These are phyloP conservation scores for Ophiodon elongatus DNA, from an alignment of 2,113 vertebrate genomes.

Conservation along the genomic window DNA sequence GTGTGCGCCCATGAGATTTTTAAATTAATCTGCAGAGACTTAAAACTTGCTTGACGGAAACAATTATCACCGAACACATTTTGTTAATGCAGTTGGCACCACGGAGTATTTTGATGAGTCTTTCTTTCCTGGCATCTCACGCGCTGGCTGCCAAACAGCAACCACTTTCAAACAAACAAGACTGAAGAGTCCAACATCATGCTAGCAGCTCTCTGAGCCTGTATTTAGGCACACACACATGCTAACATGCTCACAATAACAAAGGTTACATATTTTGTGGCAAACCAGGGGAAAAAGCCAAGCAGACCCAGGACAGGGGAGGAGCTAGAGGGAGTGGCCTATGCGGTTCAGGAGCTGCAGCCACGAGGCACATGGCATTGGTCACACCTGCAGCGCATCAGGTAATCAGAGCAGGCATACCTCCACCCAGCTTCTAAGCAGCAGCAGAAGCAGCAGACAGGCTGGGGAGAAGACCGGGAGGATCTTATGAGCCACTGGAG, in stretches of 20 bases:
- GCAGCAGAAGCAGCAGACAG: background rate
- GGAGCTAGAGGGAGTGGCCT: too few relatives aligned
- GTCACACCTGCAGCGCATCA: too few relatives aligned
- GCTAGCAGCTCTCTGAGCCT: background rate
- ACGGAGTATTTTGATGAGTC: background rate
- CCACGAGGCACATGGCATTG: too few relatives aligned
- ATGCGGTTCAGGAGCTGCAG: too few relatives aligned
- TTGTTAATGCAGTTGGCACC: slow-evolving; percentile 4
- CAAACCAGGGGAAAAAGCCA: too few relatives aligned
- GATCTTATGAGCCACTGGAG: background rate
- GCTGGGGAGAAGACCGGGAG: background rate
- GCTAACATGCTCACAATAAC: background rate
- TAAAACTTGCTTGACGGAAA: background rate
- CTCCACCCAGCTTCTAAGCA: too few relatives aligned
- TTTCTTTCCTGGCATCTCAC: background rate
- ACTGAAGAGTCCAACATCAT: background rate
- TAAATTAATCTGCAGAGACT: background rate
- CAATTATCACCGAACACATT: background rate
- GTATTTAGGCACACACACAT: background rate
- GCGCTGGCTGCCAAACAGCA: background rate
- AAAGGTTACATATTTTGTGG: background rate
- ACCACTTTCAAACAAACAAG: background rate
- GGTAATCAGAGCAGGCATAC: too few relatives aligned
- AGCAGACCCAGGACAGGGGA: too few relatives aligned
- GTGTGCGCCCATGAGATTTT: background rate